phyloP scores from a whole-genome alignment of 2,113 vertebrate species.

The Todiramphus chloris region DNA sequence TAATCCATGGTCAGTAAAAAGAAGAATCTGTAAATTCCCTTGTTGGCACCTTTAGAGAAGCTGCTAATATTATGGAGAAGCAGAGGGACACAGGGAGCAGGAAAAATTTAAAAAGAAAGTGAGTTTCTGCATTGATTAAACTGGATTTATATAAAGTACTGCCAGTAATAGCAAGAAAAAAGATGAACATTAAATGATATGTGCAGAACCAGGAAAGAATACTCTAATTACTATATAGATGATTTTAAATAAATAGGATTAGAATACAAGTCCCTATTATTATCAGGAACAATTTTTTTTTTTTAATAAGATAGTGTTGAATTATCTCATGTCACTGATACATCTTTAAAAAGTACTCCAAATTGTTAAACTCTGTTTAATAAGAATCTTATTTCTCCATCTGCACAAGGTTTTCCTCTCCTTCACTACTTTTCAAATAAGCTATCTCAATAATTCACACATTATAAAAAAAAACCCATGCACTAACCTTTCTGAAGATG shows the following conservation, averaged over 20 bases:
- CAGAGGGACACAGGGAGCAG: neutral
- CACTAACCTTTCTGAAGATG: conserved; percentile 20
- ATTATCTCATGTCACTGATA: neutral
- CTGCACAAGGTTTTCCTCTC: neutral
- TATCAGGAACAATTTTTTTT: neutral
- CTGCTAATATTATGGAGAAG: neutral
- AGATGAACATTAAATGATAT: neutral
- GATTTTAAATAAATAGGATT: neutral
- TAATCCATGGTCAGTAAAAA: neutral
- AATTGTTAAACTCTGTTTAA: neutral
- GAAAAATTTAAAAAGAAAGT: neutral
- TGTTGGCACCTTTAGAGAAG: neutral
- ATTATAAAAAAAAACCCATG: neutral
- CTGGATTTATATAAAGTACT: neutral
- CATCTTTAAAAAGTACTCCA: neutral
- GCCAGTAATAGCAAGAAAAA: neutral
- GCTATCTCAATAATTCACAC: conserved; percentile 35
- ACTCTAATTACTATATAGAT: neutral
- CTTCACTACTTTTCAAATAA: conserved; percentile 24
- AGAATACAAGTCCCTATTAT: neutral
- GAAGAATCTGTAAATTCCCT: neutral
- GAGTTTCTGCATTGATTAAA: neutral
- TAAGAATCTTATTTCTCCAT: neutral
- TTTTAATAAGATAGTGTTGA: neutral
- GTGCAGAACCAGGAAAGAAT: neutral